Percentiles rank a stretch among this genome's conserved stretches.
phyloP scores from a whole-genome alignment of 2,797 vertebrate genomes.

The Coilia nasus region DNA sequence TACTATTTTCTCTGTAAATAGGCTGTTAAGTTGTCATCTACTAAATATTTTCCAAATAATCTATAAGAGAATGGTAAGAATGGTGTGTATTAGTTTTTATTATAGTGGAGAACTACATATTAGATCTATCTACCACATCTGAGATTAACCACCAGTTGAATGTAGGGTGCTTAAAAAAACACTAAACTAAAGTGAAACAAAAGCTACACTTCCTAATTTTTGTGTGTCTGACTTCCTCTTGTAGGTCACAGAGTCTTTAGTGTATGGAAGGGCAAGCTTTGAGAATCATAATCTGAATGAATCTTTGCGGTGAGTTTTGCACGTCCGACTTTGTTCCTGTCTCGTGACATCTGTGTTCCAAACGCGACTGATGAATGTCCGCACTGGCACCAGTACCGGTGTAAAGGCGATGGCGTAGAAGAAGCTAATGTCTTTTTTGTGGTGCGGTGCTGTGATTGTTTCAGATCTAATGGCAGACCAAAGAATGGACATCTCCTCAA shows the following conservation, averaged over 20 bases:
- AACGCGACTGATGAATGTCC: not conserved
- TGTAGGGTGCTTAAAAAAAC: too few species aligned
- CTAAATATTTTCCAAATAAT: too few species aligned
- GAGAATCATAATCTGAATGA: conserved; percentile 75
- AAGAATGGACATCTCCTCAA: conserved; percentile 99
- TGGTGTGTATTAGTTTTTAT: too few species aligned
- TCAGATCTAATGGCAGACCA: conserved; percentile 99
- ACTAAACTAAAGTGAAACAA: not conserved
- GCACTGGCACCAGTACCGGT: not conserved
- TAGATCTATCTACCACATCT: too few species aligned
- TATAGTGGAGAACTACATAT: too few species aligned
- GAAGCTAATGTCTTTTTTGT: not conserved
- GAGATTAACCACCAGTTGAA: too few species aligned
- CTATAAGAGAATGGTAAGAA: too few species aligned
- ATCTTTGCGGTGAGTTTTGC: conserved; percentile 76
- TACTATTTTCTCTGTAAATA: not conserved
- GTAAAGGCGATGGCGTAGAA: not conserved
- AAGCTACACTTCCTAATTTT: not conserved
- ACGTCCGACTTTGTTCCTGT: not conserved
- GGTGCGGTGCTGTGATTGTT: conserved; percentile 23
- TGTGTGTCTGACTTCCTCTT: conserved; percentile 18
- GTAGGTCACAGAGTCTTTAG: conserved; percentile 63
- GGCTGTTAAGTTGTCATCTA: too few species aligned
- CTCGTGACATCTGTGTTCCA: not conserved
- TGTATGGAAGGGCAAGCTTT: conserved; percentile 79